Percentiles rank a stretch among this genome's conserved stretches.
Evolutionary conservation across 2,888 invertebrate genomes (phyloP).

Genomic region (Coremacera marginata): DNA sequence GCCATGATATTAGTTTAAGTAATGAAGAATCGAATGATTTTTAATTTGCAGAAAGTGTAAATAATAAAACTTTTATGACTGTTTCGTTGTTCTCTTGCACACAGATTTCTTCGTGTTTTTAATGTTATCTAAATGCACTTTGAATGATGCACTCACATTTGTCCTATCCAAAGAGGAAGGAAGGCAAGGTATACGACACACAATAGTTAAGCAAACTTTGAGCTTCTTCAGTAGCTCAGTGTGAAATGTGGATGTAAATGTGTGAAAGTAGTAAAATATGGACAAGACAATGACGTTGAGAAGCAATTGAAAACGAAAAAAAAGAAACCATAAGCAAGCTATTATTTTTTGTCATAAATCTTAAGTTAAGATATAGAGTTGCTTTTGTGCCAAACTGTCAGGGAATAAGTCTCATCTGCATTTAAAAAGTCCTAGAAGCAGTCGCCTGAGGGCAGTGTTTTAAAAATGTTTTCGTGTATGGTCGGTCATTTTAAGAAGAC

Average conservation of each 20-base stretch:
- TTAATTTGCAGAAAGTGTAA: conserved; percentile 2
- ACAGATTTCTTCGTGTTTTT: conserved; percentile 4
- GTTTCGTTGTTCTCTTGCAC: neutral
- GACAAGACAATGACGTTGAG: conserved; percentile 4
- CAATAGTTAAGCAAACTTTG: conserved; percentile 21
- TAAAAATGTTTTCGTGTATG: neutral
- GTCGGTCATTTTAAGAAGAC: neutral
- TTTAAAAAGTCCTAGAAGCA: neutral
- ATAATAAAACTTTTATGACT: conserved; percentile 1
- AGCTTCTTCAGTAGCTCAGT: conserved; percentile 35
- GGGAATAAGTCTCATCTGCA: neutral
- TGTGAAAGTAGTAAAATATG: conserved; percentile 32
- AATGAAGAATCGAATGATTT: neutral
- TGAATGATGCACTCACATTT: conserved; percentile 8
- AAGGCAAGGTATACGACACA: conserved; percentile 9
- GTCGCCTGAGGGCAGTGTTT: no score
- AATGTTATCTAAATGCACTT: conserved; percentile 24
- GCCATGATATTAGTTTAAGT: conserved; percentile 16
- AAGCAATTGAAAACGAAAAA: neutral
- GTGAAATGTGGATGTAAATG: conserved; percentile 35
- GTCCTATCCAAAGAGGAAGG: neutral
- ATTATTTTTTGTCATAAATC: conserved; percentile 22
- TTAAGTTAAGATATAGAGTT: neutral
- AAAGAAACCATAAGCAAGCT: conserved; percentile 2
- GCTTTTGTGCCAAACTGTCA: neutral